These are phyloP conservation scores for Scaptomyza flava DNA, from an alignment of 2,888 invertebrate genomes.

Conservation along the genomic window DNA sequence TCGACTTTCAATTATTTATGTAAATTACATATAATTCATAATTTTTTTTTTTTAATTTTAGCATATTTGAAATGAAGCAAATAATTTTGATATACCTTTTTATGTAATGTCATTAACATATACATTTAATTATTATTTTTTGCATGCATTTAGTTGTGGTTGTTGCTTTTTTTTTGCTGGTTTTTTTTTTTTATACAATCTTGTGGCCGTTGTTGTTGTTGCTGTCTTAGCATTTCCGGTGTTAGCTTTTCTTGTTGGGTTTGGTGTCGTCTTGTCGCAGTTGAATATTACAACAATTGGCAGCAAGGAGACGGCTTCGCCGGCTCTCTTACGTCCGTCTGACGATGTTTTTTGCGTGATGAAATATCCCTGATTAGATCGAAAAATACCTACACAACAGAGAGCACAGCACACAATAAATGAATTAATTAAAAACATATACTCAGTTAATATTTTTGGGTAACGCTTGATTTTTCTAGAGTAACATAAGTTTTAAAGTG, in stretches of 20 bases:
- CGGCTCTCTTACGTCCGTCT: conserved; percentile 84
- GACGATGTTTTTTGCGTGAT: conserved; percentile 84
- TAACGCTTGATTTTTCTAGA: conserved; percentile 36
- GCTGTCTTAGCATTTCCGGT: conserved; percentile 16
- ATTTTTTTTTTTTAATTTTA: conserved; percentile 39
- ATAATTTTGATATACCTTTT: conserved; percentile 32
- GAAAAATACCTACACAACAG: conserved; percentile 83
- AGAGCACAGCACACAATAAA: conserved; percentile 1
- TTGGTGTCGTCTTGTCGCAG: conserved; percentile 32
- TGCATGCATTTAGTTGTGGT: conserved; percentile 28
- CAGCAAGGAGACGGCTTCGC: conserved; percentile 84
- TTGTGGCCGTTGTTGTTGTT: conserved; percentile 32
- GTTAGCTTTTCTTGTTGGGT: conserved; percentile 24
- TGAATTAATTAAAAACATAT: conserved; percentile 2
- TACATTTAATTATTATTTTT: conserved; percentile 30
- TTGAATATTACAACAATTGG: conserved; percentile 83
- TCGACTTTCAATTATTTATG: conserved; percentile 24
- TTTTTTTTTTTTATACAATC: conserved; percentile 22
- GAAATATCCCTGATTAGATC: conserved; percentile 85
- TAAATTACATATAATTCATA: conserved; percentile 56
- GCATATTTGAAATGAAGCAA: conserved; percentile 54
- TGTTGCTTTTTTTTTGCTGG: conserved; percentile 30
- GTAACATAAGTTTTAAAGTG: conserved; percentile 53
- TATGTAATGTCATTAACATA: conserved; percentile 32
- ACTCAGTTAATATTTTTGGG: not conserved